phyloP scores from a whole-genome alignment of 2,888 invertebrate genomes.

The Agrypnus murinus region DNA sequence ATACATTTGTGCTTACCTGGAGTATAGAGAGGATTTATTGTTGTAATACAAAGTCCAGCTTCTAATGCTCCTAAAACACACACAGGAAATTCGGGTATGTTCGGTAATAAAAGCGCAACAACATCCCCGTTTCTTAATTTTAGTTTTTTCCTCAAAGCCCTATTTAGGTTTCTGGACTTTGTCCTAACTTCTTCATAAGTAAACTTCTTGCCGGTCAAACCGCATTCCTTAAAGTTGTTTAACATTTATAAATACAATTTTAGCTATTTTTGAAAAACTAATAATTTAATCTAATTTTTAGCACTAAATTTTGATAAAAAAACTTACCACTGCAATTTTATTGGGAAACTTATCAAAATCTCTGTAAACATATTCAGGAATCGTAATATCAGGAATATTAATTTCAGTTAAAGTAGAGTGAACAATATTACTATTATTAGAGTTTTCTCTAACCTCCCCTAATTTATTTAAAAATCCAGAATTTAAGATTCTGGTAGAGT shows the following conservation, averaged over 20 bases:
- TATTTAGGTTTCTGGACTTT: slow-evolving; percentile 76
- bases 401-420: slow-evolving; percentile 72
- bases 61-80: slow-evolving; percentile 79
- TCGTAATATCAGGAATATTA: slow-evolving; percentile 72
- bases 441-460: not conserved
- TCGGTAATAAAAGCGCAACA: slow-evolving; percentile 82
- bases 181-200: slow-evolving; percentile 81
- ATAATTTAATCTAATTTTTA: not conserved
- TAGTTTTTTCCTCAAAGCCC: slow-evolving; percentile 76
- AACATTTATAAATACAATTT: slow-evolving; percentile 3
- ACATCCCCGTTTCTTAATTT: slow-evolving; percentile 80
- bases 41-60: slow-evolving; percentile 81
- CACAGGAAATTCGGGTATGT: slow-evolving; percentile 83
- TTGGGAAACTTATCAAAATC: slow-evolving; percentile 74
- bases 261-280: not conserved
- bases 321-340: slow-evolving; percentile 77
- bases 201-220: slow-evolving; percentile 80
- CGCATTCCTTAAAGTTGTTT: slow-evolving; percentile 38
- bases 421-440: slow-evolving; percentile 56
- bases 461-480: not conserved
- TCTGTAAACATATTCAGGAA: slow-evolving; percentile 76
- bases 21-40: slow-evolving; percentile 84
- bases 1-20: too few species aligned
- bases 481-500: not conserved
- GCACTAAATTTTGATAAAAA: not conserved